Percentiles rank a stretch among this genome's conserved stretches.
Evolutionary conservation across 2,113 vertebrate species (phyloP).

Genomic region (Eupsittula cactorum): DNA sequence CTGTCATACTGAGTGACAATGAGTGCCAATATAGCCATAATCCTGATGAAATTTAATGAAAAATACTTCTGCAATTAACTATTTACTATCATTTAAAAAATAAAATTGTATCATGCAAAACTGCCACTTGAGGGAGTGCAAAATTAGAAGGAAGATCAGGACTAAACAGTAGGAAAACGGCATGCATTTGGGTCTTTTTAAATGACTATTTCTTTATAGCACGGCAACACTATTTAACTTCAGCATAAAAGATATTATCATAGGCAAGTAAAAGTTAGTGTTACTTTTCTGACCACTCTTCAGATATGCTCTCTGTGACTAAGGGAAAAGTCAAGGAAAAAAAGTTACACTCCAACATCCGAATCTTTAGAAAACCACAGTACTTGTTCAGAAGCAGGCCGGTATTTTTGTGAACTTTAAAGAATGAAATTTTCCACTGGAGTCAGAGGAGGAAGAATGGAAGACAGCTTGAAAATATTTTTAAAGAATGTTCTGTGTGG

Average conservation of each 20-base stretch:
- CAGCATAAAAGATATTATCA: background rate
- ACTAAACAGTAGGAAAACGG: background rate
- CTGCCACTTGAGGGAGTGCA: background rate
- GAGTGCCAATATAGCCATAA: background rate
- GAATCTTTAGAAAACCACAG: conserved; percentile 25
- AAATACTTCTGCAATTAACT: background rate
- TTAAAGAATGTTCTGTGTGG: background rate
- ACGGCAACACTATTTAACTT: background rate
- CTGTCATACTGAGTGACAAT: background rate
- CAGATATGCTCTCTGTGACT: background rate
- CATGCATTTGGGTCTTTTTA: background rate
- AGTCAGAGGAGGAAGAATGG: background rate
- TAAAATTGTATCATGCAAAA: background rate
- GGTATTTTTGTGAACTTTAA: background rate
- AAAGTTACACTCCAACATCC: background rate
- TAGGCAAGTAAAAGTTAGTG: background rate
- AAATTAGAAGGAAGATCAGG: background rate
- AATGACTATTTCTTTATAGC: background rate
- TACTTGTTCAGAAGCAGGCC: background rate
- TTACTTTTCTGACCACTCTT: background rate
- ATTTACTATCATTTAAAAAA: background rate
- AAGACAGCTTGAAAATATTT: background rate
- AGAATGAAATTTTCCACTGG: conserved; percentile 58
- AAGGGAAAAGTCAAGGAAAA: background rate
- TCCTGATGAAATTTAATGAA: background rate